Base-by-base conservation (phyloP, 2,888 invertebrate genomes). In the Vannuccia rotundouncinata region DNA sequence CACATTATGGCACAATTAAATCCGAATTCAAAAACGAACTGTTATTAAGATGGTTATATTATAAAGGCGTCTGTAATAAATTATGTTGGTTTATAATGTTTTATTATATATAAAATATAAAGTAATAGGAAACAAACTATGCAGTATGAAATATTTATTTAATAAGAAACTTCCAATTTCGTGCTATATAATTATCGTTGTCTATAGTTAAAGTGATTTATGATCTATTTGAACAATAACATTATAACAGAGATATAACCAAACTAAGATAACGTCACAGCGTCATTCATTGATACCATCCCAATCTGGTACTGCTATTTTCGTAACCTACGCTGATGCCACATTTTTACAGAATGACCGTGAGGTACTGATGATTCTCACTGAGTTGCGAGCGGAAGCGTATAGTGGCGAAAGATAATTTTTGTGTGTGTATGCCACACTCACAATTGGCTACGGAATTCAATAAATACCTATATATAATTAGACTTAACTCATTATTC, bases 1-100 rank as follows among this genome's bases (percentile, higher is more conserved):
- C 66, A 66, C 66, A 66, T 66, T 66, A 66, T 66, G 22, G 2
- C 66, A 66, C 66, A n/a, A n/a, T 66, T 66, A 22, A 66, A 66
- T 66, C 66, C 66, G 25, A 17, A 66, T 66, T 22, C 66, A 66
- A 66, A 66, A 66, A 27, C 66, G 66, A 13, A 22, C 66, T 66
- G 66, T 66, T n/a, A n/a, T n/a, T 66, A 66, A 66, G 45, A 66
- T 66, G 22, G 66, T 45, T 45, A 13, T 13, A 45, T 45, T 45
- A 45, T 45, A 17, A 17, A 45, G 45, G 45, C 45, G 45, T 17
- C 45, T 13, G 45, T 45, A 5, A 45, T 45, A 5, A 45, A 45
- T 45, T 45, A 5, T 45, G 45, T 45, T 45, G 17, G 10, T 45
- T 66, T 66, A 17, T 22, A 66, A 13, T 66, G n/a, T n/a, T n/a